Base-by-base conservation (phyloP, 2,113 vertebrate species). In the Agelaius phoeniceus region DNA sequence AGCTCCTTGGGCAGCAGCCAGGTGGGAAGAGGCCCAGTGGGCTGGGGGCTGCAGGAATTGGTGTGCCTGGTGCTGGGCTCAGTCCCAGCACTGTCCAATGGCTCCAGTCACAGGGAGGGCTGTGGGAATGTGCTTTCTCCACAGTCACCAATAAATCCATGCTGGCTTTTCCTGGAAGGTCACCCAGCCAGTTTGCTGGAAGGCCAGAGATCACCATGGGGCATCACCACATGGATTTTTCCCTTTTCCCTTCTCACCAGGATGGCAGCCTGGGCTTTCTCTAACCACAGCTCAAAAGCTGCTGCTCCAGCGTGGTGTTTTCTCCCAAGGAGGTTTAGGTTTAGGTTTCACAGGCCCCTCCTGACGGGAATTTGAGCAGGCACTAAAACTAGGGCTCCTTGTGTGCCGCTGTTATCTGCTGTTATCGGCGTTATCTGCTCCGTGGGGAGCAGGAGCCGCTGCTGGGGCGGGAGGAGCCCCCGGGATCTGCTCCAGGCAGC, bases 131-230 rank as follows among this genome's bases (percentile, higher is more conserved):
- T 1, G 43, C 63, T 55, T 78, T 30, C 68, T 27, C 51, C n/a
- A 3, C 7, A 1, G 54, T 55, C 39, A 0, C 44, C 4, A 2
- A 26, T 5, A 39, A 65, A 72, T 31, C 62, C 1, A 0, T 2
- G 22, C n/a, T 33, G 59, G 4, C 18, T 67, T 80, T 66, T 44
- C 87, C 66, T 11, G 5, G 77, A 52, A 91, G 77, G 78, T 7
- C 31, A 78, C 52, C 1, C 13, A 65, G 62, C 75, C 65, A 26
- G 87, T 76, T 59, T 69, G 78, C 55, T 72, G 80, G 65, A 24
- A 15, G 44, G 52, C 57, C 81, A 33, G 92, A 62, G 82, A 83
- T 62, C 6, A 15, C 84, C 20, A 0, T 3, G 46, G 80, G 54
- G 44, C 74, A 77, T 24, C 4, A 6, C 59, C 3, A 2, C 1